Percentiles rank a stretch among this genome's conserved stretches.
These are phyloP conservation scores for Sprattus sprattus DNA, from an alignment of 2,113 vertebrate species.

Conservation along the genomic window DNA sequence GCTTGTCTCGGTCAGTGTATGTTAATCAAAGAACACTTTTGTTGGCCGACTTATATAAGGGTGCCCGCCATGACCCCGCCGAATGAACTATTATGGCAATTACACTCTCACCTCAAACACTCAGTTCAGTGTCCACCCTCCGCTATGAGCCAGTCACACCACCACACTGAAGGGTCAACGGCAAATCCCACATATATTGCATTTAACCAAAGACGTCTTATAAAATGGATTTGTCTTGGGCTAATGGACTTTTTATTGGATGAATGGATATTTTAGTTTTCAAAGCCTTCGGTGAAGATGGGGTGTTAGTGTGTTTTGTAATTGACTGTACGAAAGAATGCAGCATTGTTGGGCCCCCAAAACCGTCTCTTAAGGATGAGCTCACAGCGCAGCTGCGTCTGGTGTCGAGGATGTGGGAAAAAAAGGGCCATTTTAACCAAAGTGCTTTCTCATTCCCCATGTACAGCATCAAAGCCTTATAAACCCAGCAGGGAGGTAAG, in stretches of 20 bases:
- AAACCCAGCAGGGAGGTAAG: slow-evolving; percentile 64
- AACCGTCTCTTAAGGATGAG: slow-evolving; percentile 52
- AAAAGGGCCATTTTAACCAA: slow-evolving; percentile 52
- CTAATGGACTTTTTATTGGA: background rate
- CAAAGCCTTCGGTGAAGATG: background rate
- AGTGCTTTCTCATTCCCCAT: slow-evolving; percentile 60
- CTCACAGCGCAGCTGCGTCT: slow-evolving; percentile 66
- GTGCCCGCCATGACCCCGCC: background rate
- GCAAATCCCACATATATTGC: background rate
- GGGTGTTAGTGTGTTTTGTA: background rate
- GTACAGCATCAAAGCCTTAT: slow-evolving; percentile 61
- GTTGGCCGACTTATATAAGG: slow-evolving; percentile 22
- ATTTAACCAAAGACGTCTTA: background rate
- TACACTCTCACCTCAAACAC: slow-evolving; percentile 9
- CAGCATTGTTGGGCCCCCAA: background rate
- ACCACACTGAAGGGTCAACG: background rate
- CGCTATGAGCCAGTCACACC: background rate
- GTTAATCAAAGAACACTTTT: slow-evolving; percentile 23
- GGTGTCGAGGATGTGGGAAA: slow-evolving; percentile 42
- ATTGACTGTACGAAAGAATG: background rate
- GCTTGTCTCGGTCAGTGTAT: slow-evolving; percentile 6
- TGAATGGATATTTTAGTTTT: background rate
- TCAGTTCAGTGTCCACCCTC: background rate
- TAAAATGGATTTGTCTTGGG: background rate
- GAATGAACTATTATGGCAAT: slow-evolving; percentile 12